Evolutionary conservation across 2,113 vertebrate species (phyloP), one percentile per base, ranked within the genome.

Genomic region (Cebidichthys violaceus): DNA sequence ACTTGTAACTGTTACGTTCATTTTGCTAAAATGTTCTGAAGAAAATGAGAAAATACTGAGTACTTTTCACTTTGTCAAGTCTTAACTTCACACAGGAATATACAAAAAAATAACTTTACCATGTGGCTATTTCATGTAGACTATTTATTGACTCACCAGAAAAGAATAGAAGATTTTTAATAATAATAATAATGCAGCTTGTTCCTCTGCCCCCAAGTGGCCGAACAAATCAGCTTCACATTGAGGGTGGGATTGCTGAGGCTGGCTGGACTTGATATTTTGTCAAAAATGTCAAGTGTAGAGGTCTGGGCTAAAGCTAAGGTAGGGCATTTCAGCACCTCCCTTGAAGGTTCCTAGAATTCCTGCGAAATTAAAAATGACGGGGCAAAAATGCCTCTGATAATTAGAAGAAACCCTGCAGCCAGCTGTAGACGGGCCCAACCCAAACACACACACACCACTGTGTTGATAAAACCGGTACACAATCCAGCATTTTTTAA

Each of bases 281-380:
- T 33, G 33, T 72, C 2, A 11, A 43, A 72, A 55, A 29, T 41
- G 62, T 57, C 17, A 67, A 47, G 47, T 35, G 14, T 27, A 24
- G 59, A 77, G 81, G 29, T 59, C 37, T 1, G 27, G 41, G 37
- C 61, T 43, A 6, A 67, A 75, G 59, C 37, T 24, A 18, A 71
- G 55, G 54, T 41, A 24, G n/a, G 6, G 22, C 64, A 66, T 73
- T 24, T 37, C 17, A 57, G 33, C 59, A 39, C 47, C 65, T 47
- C 65, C 71, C 60, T 50, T 4, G 33, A 52, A 45, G 11, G 52
- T 77, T 85, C 80, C 50, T 39, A 1, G 29, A 71, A 83, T 88
- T 80, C 83, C 76, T 69, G 68, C 70, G 57, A 83, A 86, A 88
- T 86, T 74, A 80, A 83, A 80, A 54, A 65, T 72, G 71, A 72